Conservation (phyloP, 2,888 invertebrate genomes). For the Lithosia quadra region DNA sequence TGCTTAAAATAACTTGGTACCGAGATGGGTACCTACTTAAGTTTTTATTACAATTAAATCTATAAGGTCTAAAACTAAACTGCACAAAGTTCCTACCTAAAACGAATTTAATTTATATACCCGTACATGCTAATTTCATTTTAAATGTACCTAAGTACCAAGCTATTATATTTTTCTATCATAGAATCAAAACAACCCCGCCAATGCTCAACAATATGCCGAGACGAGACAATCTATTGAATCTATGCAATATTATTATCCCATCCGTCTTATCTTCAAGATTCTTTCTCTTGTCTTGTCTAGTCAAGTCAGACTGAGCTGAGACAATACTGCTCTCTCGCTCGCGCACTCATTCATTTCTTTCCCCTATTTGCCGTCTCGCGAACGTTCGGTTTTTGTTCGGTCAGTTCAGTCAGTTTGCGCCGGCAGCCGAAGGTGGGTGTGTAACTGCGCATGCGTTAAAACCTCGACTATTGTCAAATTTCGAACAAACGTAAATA, state of each 20-base stretch:
- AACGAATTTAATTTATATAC: too few relatives aligned
- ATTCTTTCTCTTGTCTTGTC: constrained; percentile 38
- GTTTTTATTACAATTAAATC: too few relatives aligned
- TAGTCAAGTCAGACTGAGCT: constrained; percentile 21
- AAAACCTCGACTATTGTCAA: constrained; percentile 67
- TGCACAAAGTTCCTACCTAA: too few relatives aligned
- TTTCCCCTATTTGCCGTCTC: constrained; percentile 30
- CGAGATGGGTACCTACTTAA: too few relatives aligned
- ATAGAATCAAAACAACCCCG: constrained; percentile 25
- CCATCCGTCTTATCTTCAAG: constrained; percentile 37
- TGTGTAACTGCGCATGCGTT: constrained; percentile 74
- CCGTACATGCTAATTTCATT: too few relatives aligned
- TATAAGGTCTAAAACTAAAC: too few relatives aligned
- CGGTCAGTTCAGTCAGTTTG: constrained; percentile 68
- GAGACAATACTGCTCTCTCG: constrained; percentile 33
- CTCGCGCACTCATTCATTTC: constrained; percentile 32
- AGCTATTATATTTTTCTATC: too few relatives aligned
- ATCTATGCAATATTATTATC: constrained; percentile 40
- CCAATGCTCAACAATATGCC: constrained; percentile 20
- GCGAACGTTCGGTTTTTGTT: constrained; percentile 44
- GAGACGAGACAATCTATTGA: constrained; percentile 29
- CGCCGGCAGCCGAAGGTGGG: constrained; percentile 65
- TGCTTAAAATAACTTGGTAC: too few relatives aligned
- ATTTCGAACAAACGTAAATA: constrained; percentile 78
- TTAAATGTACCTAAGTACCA: too few relatives aligned